Evolutionary conservation across 2,888 invertebrate species (phyloP), one percentile per base, ranked within the genome.

Genomic region (Phalera bucephala): DNA sequence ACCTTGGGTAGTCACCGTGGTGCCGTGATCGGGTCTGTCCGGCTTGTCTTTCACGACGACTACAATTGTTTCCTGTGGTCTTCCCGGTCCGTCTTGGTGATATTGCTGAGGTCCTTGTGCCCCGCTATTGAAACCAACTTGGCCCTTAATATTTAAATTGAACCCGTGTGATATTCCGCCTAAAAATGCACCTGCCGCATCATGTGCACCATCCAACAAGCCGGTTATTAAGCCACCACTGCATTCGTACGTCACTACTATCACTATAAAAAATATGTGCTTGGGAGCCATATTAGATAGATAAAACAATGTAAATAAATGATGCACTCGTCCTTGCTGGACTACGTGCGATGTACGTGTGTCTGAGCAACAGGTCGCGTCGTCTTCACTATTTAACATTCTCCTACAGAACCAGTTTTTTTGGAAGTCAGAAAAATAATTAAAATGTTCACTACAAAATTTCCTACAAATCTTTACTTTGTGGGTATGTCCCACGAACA

Each of bases 151-250:
- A 26, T 72, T 68, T 2, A 72, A 21, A 17, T 64, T 49, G 0
- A 73, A 31, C 12, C 69, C 72, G 1, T 68, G 53, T n/a, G 64
- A 29, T 0, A 73, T 27, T 1, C 78, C 75, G 12, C 74, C 77
- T 1, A 82, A 41, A 10, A 82, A 45, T 2, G 68, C 36, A 1
- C 66, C 67, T 13, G 81, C 78, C 0, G 66, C 64, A 2, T 66
- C 58, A 13, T 78, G 72, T 11, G 29, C 29, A 19, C 29, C 19
- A 12, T 32, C 12, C 3, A 51, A 14, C 2, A 51, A 6, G 2
- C 48, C 48, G 0, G 40, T 25, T 14, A 52, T n/a, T 15, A 67
- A 31, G 29, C 58, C 34, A 17, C 52, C 64, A 19, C 50, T 39
- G 32, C 73, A 74, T 45, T 58, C 39, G 37, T 40, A 53, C 38